Evolutionary conservation across 2,797 vertebrate genomes (phyloP).

Genomic region (Myotis pilosus): DNA sequence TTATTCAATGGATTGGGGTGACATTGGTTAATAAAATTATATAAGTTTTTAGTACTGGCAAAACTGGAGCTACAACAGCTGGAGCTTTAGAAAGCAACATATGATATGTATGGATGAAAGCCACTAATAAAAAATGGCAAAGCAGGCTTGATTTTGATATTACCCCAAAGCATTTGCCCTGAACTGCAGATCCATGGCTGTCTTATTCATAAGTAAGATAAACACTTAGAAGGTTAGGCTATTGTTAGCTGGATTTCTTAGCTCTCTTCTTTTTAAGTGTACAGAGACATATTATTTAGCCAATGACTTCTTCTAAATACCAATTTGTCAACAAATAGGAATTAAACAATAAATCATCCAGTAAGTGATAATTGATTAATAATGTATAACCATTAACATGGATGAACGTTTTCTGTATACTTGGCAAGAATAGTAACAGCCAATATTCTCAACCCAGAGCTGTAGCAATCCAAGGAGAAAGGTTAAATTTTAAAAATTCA

Average conservation of each 20-base stretch:
- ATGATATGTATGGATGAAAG: neutral
- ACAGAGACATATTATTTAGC: neutral
- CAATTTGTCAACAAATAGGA: neutral
- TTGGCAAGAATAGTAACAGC: neutral
- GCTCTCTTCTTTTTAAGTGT: neutral
- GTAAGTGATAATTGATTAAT: conserved; percentile 46
- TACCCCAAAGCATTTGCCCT: neutral
- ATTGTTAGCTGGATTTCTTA: neutral
- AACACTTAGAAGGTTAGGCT: neutral
- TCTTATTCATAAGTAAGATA: neutral
- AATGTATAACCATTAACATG: conserved; percentile 1
- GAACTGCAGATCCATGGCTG: neutral
- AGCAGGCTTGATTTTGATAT: neutral
- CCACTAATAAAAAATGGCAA: neutral
- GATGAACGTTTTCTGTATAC: conserved; percentile 11
- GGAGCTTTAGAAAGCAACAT: neutral
- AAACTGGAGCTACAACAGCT: neutral
- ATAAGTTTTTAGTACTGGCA: neutral
- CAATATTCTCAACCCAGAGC: neutral
- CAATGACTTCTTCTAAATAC: neutral
- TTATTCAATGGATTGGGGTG: neutral
- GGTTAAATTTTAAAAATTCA: neutral
- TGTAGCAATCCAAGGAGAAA: neutral
- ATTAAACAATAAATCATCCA: conserved; percentile 42
- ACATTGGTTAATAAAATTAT: neutral